Evolutionary conservation across 2,113 vertebrate genomes (phyloP).

Genomic region (Percina caprodes): DNA sequence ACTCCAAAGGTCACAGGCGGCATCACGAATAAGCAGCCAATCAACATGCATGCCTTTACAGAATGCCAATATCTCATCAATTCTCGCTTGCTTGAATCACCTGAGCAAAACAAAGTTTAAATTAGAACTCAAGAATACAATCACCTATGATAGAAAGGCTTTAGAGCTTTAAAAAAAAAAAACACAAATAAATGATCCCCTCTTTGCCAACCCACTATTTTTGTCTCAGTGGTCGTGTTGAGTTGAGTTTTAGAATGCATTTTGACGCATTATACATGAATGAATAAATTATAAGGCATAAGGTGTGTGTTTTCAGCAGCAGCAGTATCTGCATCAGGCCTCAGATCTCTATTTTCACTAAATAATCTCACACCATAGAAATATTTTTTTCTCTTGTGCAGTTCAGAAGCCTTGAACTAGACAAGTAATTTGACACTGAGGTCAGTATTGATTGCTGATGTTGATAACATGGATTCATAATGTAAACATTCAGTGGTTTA

Average conservation of each 20-base stretch:
- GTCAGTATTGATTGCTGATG: constrained; percentile 16
- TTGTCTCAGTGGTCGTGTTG: constrained; percentile 5
- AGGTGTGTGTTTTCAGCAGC: constrained; percentile 26
- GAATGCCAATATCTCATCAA: constrained; percentile 67
- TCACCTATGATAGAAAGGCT: neutral
- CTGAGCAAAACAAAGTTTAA: constrained; percentile 26
- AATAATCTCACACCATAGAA: constrained; percentile 12
- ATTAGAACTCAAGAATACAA: neutral
- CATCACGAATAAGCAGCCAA: constrained; percentile 73
- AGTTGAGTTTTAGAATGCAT: constrained; percentile 26
- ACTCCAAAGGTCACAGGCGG: constrained; percentile 71
- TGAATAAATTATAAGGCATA: constrained; percentile 58
- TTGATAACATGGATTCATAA: constrained; percentile 19
- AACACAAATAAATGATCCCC: constrained; percentile 37
- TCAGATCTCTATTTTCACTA: constrained; percentile 20
- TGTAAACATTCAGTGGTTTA: constrained; percentile 22
- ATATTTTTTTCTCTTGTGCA: constrained; percentile 9
- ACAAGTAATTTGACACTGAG: neutral
- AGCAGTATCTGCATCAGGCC: constrained; percentile 22
- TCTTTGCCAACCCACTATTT: neutral
- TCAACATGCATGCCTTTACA: constrained; percentile 70
- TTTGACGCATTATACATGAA: constrained; percentile 40
- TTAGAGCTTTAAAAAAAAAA: neutral
- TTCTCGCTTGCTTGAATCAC: constrained; percentile 20
- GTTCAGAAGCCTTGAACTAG: constrained; percentile 1